Base-by-base conservation (phyloP, 2,888 invertebrate genomes). In the Creontiades dilutus region DNA sequence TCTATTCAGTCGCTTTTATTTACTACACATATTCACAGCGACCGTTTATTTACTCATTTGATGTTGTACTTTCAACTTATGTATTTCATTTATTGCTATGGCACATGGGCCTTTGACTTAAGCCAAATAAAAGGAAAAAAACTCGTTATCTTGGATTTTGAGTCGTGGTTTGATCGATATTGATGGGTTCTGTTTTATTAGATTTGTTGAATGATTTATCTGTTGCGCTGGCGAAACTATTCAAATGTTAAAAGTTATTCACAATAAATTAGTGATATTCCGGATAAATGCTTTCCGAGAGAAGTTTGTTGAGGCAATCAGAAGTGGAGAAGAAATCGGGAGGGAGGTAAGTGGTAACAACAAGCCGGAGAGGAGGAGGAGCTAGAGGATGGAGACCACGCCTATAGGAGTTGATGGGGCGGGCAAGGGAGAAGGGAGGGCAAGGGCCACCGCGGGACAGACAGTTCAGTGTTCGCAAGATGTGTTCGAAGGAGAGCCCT, bases 401-500 rank as follows among this genome's bases (percentile, higher is more conserved):
- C 81, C 81, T 46, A 9, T 16, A 37, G 47, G 23, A 55, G 23
- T 23, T 9, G 23, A 12, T 52, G 48, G 16, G 48, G 12, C 46
- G 85, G n/a, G n/a, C n/a, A n/a, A n/a, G n/a, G n/a, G n/a, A n/a
- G n/a, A 75, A 75, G 61, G 48, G 85, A 47, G 27, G 75, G n/a
- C n/a, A n/a, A 82, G 85, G 47, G 9, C 27, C 14, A 11, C n/a
- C 88, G 12, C 52, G 19, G 27, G 46, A 57, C 47, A 27, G 55
- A 68, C 28, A 68, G 89, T 61, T 14, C 37, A 46, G 78, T 55
- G 78, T 23, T 48, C 0, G 55, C 57, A 57, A n/a, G 76, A 91
- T 91, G 91, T 91, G 91, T 87, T 91, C 91, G 55, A 91, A 91
- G 86, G 91, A 91, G 85, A 84, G 85, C 23, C 46, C 89, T n/a